A percentile compares a stretch with the other conserved stretches of the same genome.
Evolutionary conservation across 2,888 invertebrate genomes (phyloP).

Genomic region (Clistopyga incitator): DNA sequence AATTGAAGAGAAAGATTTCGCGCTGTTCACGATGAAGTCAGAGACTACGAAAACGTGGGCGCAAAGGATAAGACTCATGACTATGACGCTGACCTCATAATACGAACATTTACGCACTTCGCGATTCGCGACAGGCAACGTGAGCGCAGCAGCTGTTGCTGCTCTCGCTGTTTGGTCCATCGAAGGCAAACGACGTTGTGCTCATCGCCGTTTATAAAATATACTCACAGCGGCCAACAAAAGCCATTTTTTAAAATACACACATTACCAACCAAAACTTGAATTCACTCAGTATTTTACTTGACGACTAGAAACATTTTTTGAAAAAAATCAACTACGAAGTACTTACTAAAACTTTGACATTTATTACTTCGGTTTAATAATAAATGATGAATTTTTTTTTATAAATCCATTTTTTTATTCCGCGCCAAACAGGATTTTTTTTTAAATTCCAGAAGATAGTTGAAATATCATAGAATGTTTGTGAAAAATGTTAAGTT

Average conservation of each 20-base stretch:
- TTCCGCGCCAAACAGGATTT: too few relatives aligned
- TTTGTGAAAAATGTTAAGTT: too few relatives aligned
- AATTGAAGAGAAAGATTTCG: conserved; percentile 4
- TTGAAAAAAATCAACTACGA: too few relatives aligned
- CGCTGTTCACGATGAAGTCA: conserved; percentile 54
- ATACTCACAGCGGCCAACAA: conserved; percentile 4
- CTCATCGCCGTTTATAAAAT: conserved; percentile 41
- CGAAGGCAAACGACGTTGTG: conserved; percentile 27
- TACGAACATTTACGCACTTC: conserved; percentile 31
- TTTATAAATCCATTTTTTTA: too few relatives aligned
- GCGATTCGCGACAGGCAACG: conserved; percentile 30
- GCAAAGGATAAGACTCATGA: conserved; percentile 48
- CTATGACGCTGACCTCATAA: conserved; percentile 64
- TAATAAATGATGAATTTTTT: too few relatives aligned
- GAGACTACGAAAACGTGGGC: conserved; percentile 54
- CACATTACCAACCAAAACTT: too few relatives aligned
- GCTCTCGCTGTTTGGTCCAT: conserved; percentile 28
- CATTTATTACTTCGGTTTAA: too few relatives aligned
- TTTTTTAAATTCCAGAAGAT: too few relatives aligned
- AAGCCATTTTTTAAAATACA: neutral
- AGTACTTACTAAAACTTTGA: too few relatives aligned
- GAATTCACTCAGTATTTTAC: too few relatives aligned
- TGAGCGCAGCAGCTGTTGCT: neutral
- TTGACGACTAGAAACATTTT: too few relatives aligned
- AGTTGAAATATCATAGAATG: too few relatives aligned